phyloP scores from a whole-genome alignment of 1,140 invertebrate species.

The Monomorium pharaonis region DNA sequence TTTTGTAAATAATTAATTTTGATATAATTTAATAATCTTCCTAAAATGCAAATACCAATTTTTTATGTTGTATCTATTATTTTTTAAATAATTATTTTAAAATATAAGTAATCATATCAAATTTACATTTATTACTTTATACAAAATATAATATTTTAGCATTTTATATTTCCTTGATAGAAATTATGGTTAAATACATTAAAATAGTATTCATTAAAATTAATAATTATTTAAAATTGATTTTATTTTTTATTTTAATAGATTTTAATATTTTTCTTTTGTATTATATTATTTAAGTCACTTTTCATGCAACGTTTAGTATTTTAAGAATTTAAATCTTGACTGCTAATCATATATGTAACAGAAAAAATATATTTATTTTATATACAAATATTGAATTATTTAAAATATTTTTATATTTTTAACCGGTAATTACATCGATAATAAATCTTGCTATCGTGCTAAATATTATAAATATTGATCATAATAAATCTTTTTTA shows the following conservation, averaged over 20 bases:
- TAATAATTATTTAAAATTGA: background rate
- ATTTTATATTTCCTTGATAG: background rate
- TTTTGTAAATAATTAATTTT: background rate
- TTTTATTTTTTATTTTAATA: background rate
- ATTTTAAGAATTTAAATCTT: background rate
- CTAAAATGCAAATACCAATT: background rate
- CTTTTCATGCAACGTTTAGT: background rate
- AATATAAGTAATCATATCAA: background rate
- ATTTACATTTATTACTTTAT: background rate
- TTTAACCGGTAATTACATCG: background rate
- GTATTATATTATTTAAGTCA: background rate
- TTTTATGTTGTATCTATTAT: background rate
- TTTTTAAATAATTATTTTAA: background rate
- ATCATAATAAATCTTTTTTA: background rate
- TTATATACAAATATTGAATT: background rate
- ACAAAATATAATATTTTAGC: background rate
- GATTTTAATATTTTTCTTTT: background rate
- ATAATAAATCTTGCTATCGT: background rate
- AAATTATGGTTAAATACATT: background rate
- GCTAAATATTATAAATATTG: conserved; percentile 28
- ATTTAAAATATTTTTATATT: conserved; percentile 1
- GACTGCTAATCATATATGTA: background rate
- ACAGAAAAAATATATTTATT: background rate
- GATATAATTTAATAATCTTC: background rate
- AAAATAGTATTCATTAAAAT: background rate